Base-by-base conservation (phyloP, 2,113 vertebrate genomes). In the Neodontobutis hainanensis region DNA sequence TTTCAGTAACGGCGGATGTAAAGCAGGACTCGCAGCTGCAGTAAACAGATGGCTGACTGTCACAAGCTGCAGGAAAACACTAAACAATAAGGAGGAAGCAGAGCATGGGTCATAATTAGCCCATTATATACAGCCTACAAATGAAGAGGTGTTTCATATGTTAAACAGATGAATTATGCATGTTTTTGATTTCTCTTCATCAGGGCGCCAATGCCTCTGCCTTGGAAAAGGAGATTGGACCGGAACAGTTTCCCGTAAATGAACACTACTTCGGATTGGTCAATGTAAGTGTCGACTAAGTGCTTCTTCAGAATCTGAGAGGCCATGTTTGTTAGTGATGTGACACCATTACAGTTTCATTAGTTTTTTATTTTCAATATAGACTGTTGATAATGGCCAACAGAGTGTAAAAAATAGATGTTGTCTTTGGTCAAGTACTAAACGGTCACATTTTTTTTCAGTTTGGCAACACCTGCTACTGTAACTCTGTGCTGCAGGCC, bases 211-310 rank as follows among this genome's bases (percentile, higher is more conserved):
- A 96, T 96, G 95, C 95, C 92, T 97, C 95, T 85, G 95, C 95
- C 92, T 95, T 97, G 94, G 95, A 97, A 94, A 97, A 97, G 94
- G 95, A 97, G 91, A 97, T 97, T 88, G 95, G 95, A 94, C 95
- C 95, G 63, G 95, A 96, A 79, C 95, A 97, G 92, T 96, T 97
- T 90, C 95, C 95, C 63, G 94, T 95, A 76, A 96, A 97, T 78
- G 95, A 97, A 65, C 95, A 96, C 92, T 97, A 96, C 91, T 96
- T 97, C 70, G 95, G 95, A 75, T 90, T 97, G 81, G 95, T 97
- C 75, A 97, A 97, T 44, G 95, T 96, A 87, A 95, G 95, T 95
- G 48, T 61, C 40, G 32, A 42, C 38, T 40, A 40, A 40, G 8
- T 40, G 38, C 19, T 27, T 27, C 2, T 27, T 27, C 19, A 27